These are phyloP conservation scores for Zophobas morio DNA, from an alignment of 1,140 invertebrate species.

Conservation along the genomic window DNA sequence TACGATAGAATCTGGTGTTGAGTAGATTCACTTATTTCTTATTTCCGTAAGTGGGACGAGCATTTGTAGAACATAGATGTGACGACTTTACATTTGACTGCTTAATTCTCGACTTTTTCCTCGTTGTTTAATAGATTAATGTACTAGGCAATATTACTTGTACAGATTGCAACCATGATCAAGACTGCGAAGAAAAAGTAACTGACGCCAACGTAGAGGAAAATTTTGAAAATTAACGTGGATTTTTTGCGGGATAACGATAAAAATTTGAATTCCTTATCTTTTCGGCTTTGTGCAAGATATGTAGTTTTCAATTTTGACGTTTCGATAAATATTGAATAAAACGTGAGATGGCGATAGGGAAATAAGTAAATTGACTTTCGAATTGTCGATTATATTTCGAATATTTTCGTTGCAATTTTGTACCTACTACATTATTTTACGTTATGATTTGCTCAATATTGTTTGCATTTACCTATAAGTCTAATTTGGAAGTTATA, in stretches of 20 bases:
- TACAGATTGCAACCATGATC: conserved; percentile 5
- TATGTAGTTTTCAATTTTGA: too few relatives aligned
- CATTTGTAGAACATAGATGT: conserved; percentile 27
- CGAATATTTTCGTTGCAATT: neutral
- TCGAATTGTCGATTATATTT: neutral
- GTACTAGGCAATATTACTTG: conserved; percentile 1
- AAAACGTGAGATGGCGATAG: too few relatives aligned
- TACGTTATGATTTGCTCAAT: conserved; percentile 17
- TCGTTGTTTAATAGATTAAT: conserved; percentile 1
- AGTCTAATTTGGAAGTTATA: conserved; percentile 45
- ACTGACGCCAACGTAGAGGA: conserved; percentile 5
- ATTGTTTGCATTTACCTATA: conserved; percentile 34
- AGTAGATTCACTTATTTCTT: conserved; percentile 36
- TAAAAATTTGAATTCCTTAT: too few relatives aligned
- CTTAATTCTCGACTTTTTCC: conserved; percentile 19
- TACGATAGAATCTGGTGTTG: conserved; percentile 26
- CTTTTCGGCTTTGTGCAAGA: too few relatives aligned
- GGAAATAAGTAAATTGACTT: too few relatives aligned
- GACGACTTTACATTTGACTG: conserved; percentile 6
- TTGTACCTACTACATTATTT: conserved; percentile 9
- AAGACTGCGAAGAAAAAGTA: conserved; percentile 1
- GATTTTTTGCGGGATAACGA: neutral
- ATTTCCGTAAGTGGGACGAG: conserved; percentile 18
- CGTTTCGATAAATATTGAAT: too few relatives aligned
- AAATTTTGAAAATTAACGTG: conserved; percentile 7